A percentile compares a stretch with the other conserved stretches of the same genome.
Evolutionary conservation across 2,888 invertebrate species (phyloP).

Genomic region (Ennomos quercinarius): DNA sequence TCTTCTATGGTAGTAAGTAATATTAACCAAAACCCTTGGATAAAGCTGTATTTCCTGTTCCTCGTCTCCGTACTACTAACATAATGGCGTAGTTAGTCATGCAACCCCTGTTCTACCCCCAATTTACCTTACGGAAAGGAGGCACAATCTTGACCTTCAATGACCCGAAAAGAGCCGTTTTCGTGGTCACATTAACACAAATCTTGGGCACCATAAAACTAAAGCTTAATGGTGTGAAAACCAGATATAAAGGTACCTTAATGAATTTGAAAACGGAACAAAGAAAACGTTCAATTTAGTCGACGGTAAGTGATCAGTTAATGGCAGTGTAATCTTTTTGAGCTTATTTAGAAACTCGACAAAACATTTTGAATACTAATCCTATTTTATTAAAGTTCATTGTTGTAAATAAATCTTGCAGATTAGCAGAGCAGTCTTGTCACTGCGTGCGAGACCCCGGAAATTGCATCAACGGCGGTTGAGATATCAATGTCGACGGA

Average conservation of each 20-base stretch:
- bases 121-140: slow-evolving; percentile 21
- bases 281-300: slow-evolving; percentile 12
- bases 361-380: no score
- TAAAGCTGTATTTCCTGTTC: no score
- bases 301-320: slow-evolving; percentile 8
- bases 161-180: slow-evolving; percentile 22
- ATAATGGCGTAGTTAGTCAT: slow-evolving; percentile 3
- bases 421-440: slow-evolving; percentile 13
- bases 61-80: no score
- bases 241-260: slow-evolving; percentile 28
- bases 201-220: slow-evolving; percentile 29
- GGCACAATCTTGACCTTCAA: slow-evolving; percentile 25
- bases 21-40: no score
- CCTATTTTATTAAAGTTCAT: no score
- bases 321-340: background rate
- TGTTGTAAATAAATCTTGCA: background rate
- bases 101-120: slow-evolving; percentile 1
- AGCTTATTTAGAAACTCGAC: no score
- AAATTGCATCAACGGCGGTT: slow-evolving; percentile 23
- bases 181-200: slow-evolving; percentile 32
- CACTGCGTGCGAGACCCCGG: slow-evolving; percentile 19
- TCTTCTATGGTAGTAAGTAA: no score
- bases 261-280: slow-evolving; percentile 24
- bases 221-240: slow-evolving; percentile 34
- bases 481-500: slow-evolving; percentile 27